phyloP scores from a whole-genome alignment of 2,888 invertebrate genomes.

The Creontiades dilutus region DNA sequence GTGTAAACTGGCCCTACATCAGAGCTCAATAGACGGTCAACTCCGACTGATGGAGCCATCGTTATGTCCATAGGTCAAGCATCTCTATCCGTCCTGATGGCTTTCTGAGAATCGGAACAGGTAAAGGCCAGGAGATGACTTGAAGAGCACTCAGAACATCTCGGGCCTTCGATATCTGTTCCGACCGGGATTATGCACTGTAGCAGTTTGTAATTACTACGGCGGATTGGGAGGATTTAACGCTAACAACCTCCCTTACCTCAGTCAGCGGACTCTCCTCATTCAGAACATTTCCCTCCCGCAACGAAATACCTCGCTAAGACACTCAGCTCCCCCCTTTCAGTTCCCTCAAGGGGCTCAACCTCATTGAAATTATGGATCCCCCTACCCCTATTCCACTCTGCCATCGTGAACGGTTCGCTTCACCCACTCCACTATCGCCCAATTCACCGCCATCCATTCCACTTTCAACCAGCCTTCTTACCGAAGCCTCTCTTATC shows the following conservation, averaged over 20 bases:
- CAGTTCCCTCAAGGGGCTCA: conserved; percentile 50
- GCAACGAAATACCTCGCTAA: background rate
- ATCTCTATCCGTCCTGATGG: background rate
- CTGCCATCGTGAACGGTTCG: background rate
- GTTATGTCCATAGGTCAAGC: background rate
- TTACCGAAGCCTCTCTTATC: no score
- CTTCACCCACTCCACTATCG: background rate
- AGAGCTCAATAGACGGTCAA: background rate
- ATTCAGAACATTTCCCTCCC: background rate
- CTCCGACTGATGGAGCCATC: background rate
- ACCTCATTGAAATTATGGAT: conserved; percentile 52
- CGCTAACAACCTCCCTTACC: conserved; percentile 23
- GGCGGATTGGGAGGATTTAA: conserved; percentile 54
- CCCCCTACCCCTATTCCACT: background rate
- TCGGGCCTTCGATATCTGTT: background rate
- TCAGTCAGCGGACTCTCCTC: background rate
- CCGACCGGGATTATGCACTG: background rate
- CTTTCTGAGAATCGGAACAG: background rate
- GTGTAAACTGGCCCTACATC: no score
- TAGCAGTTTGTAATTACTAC: conserved; percentile 49
- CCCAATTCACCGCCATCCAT: background rate
- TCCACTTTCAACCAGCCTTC: no score
- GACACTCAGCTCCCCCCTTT: conserved; percentile 19
- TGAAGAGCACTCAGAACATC: conserved; percentile 14
- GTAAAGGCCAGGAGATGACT: background rate